phyloP scores from a whole-genome alignment of 1,140 invertebrate species.

The Eupeodes corollae region DNA sequence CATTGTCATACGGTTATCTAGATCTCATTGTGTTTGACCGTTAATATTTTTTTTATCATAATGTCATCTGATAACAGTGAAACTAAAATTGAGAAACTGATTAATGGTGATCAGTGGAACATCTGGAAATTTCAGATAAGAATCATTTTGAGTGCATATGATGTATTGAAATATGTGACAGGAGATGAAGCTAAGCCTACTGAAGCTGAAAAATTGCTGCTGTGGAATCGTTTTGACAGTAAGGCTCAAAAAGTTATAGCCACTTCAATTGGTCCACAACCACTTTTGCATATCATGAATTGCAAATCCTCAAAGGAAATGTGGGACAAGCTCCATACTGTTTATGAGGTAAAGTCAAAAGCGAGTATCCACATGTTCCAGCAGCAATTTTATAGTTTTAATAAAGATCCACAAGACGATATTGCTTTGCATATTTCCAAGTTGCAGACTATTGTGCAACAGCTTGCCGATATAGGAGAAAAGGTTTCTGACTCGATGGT shows the following conservation, averaged over 20 bases:
- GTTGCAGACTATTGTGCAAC: slow-evolving; percentile 7
- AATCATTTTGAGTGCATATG: slow-evolving; percentile 10
- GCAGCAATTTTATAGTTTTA: slow-evolving; percentile 22
- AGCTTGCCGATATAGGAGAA: slow-evolving; percentile 18
- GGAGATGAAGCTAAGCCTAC: background rate
- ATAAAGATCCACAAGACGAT: slow-evolving; percentile 10
- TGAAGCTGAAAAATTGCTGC: background rate
- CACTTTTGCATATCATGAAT: slow-evolving; percentile 24
- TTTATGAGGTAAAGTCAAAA: slow-evolving; percentile 34
- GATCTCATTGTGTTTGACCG: too few relatives aligned
- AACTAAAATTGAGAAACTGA: too few relatives aligned
- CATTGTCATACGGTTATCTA: too few relatives aligned
- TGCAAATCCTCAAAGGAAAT: slow-evolving; percentile 26
- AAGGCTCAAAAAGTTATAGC: slow-evolving; percentile 20
- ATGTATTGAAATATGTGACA: slow-evolving; percentile 8
- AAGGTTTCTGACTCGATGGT: slow-evolving; percentile 15
- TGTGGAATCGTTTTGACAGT: slow-evolving; percentile 11
- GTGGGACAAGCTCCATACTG: slow-evolving; percentile 25
- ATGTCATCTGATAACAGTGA: too few relatives aligned
- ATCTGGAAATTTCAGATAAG: slow-evolving; percentile 17
- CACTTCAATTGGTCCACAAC: slow-evolving; percentile 14
- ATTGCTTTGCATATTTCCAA: slow-evolving; percentile 18
- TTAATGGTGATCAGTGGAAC: slow-evolving; percentile 13
- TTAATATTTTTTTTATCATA: too few relatives aligned
- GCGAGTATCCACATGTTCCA: slow-evolving; percentile 27